Evolutionary conservation across 2,113 vertebrate species (phyloP).

Genomic region (Rhegmatorhina hoffmannsi): DNA sequence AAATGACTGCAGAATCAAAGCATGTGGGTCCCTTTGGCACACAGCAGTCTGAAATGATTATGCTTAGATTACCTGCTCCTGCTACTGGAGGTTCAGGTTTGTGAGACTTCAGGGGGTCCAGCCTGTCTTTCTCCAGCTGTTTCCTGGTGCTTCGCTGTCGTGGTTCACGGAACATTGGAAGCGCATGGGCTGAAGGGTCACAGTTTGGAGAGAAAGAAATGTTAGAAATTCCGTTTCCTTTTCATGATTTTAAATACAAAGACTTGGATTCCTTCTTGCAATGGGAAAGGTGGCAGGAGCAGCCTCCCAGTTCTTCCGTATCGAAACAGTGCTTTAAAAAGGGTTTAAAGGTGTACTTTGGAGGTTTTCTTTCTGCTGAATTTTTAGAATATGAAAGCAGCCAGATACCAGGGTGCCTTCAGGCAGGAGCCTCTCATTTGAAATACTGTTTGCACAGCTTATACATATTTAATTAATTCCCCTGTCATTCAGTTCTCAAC

Average conservation of each 20-base stretch:
- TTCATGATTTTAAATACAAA: background rate
- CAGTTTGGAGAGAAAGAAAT: constrained; percentile 4
- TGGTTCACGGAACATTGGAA: constrained; percentile 99
- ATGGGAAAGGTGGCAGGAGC: background rate
- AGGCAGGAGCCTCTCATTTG: background rate
- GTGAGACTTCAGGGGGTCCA: constrained; percentile 94
- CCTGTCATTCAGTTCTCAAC: background rate
- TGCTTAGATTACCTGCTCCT: constrained; percentile 84
- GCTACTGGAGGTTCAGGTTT: constrained; percentile 97
- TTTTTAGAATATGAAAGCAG: background rate
- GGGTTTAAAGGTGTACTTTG: background rate
- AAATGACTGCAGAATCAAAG: no score
- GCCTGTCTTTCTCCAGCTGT: constrained; percentile 94
- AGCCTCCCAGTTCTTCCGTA: background rate
- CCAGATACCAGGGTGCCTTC: background rate
- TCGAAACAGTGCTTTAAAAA: background rate
- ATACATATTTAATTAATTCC: background rate
- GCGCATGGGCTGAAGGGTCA: constrained; percentile 84
- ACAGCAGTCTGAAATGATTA: no score
- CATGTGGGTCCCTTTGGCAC: no score
- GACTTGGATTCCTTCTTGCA: background rate
- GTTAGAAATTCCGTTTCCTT: background rate
- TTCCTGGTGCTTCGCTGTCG: constrained; percentile 94
- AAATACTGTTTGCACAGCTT: background rate
- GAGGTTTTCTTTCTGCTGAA: background rate